These are phyloP conservation scores for Sogatella furcifera DNA, from an alignment of 1,140 invertebrate genomes.

Conservation along the genomic window DNA sequence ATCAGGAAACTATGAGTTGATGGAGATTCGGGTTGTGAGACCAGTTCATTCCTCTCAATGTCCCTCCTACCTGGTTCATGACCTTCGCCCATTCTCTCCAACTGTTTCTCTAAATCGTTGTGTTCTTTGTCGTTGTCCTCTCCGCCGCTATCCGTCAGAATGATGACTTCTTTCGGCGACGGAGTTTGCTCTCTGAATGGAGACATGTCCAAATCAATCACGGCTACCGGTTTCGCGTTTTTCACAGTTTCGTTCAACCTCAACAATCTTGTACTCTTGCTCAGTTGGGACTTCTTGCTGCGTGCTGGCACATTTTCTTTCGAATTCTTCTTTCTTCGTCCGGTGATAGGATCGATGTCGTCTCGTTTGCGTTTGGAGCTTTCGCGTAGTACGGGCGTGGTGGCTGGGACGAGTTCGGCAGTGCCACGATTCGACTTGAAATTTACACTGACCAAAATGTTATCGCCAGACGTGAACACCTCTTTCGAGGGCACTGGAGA, in stretches of 20 bases:
- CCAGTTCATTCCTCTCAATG: too few relatives aligned
- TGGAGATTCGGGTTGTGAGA: slow-evolving; percentile 18
- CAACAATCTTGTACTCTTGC: slow-evolving; percentile 12
- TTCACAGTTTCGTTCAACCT: slow-evolving; percentile 16
- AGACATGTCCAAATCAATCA: slow-evolving; percentile 75
- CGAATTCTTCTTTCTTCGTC: slow-evolving; percentile 33
- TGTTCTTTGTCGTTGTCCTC: slow-evolving; percentile 38
- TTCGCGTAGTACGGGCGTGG: slow-evolving; percentile 26
- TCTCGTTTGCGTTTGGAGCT: slow-evolving; percentile 33
- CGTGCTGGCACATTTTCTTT: slow-evolving; percentile 29
- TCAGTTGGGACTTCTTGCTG: slow-evolving; percentile 4
- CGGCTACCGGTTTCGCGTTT: slow-evolving; percentile 57
- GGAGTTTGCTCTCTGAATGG: slow-evolving; percentile 68
- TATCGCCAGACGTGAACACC: slow-evolving; percentile 83
- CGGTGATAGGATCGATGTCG: slow-evolving; percentile 23
- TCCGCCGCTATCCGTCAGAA: slow-evolving; percentile 71
- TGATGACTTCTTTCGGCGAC: slow-evolving; percentile 66
- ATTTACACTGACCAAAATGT: slow-evolving; percentile 82
- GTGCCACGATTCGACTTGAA: slow-evolving; percentile 51
- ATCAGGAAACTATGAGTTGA: slow-evolving; percentile 15
- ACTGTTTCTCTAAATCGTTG: slow-evolving; percentile 12
- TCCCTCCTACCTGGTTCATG: slow-evolving; percentile 3
- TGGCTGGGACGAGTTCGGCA: slow-evolving; percentile 9
- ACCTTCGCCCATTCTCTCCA: slow-evolving; percentile 7
- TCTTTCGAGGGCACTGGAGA: slow-evolving; percentile 65